phyloP scores from a whole-genome alignment of 53 echinoderm and acorn worm genomes.

The Pentamera pediparva region DNA sequence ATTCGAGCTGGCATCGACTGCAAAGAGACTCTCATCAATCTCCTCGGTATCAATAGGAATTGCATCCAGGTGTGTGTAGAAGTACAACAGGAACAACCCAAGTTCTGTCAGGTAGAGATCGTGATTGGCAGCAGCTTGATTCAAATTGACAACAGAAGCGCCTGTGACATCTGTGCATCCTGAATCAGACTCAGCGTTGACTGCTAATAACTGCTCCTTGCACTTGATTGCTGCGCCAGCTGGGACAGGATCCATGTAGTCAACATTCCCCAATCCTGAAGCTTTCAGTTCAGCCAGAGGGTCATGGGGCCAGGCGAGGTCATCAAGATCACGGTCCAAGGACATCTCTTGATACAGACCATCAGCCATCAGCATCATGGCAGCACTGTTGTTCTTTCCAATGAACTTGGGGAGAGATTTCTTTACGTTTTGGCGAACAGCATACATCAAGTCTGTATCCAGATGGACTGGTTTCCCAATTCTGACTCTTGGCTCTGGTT shows the following conservation, averaged over 20 bases:
- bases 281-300: constrained; percentile 10
- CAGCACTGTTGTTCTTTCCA: constrained; percentile 15
- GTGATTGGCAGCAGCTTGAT: too few species aligned
- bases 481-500: constrained; percentile 19
- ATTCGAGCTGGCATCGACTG: too few species aligned
- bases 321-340: constrained; percentile 10
- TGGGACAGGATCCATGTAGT: constrained; percentile 17
- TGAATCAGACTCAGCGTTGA: too few species aligned
- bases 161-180: too few species aligned
- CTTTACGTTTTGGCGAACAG: constrained; percentile 4
- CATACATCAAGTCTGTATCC: constrained; percentile 12
- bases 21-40: too few species aligned
- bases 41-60: too few species aligned
- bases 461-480: constrained; percentile 10
- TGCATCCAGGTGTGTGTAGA: too few species aligned
- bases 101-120: too few species aligned
- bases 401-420: constrained; percentile 2
- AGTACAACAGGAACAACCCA: too few species aligned
- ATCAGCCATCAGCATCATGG: constrained; percentile 27
- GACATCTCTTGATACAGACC: constrained; percentile 18
- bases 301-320: constrained; percentile 18
- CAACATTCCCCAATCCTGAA: background rate
- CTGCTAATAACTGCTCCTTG: too few species aligned
- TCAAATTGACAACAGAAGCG: too few species aligned
- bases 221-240: too few species aligned